Base-by-base conservation (phyloP, 2,888 invertebrate genomes). In the Nomada ruficornis region DNA sequence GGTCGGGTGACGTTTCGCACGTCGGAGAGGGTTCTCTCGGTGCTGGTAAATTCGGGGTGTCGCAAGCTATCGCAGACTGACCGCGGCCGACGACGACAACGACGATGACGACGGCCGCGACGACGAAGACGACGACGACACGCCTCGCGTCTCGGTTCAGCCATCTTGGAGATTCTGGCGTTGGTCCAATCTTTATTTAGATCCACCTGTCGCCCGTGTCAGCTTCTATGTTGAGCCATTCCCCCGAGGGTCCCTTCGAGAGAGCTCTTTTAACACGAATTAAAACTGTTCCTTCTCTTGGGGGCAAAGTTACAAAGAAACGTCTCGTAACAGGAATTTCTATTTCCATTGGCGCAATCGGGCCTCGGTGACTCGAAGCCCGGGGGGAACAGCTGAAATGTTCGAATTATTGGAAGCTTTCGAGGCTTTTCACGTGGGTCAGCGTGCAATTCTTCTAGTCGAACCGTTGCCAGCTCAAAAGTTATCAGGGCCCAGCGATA, bases 181-280 rank as follows among this genome's bases (percentile, higher is more conserved):
- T 87, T 87, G 91, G 91, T 94, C 94, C 94, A 94, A 91, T 93
- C 93, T 94, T 93, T 92, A 94, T 94, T 93, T 94, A 94, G 94
- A 93, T 91, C 93, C 94, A 94, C 94, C 94, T 94, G 94, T 94
- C 93, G 91, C 91, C 86, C 91, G 91, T 92, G 93, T 93, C 91
- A 92, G 89, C 89, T 89, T 86, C 88, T 85, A 86, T 74, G 74
- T 78, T 80, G 75, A 80, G 72, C 67, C 80, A 77, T 80, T 73
- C 82, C 73, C 71, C 70, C 77, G 83, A 77, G 76, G 64, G 52
- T 29, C 76, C 76, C 70, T 78, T 65, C 62, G 74, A 79, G 88
- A 84, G 88, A 84, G 72, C 76, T 86, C 83, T 88, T 80, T 79
- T 86, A 79, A 84, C 86, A 83, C 84, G 89, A 89, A 90, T 88